Base-by-base conservation (phyloP, 1,140 invertebrate genomes). In the Bombus confusus region DNA sequence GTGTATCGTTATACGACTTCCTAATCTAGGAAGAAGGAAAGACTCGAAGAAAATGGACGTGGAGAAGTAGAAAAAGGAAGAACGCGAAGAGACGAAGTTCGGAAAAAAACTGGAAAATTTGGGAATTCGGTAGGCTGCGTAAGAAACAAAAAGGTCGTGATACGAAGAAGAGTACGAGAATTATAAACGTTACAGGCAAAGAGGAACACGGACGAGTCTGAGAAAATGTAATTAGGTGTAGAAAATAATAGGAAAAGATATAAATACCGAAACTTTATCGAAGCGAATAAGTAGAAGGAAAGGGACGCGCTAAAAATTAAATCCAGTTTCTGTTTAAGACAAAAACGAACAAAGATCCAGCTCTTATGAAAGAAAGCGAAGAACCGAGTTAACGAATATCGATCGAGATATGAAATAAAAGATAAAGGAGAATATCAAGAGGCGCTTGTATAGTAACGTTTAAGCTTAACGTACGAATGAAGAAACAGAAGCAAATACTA, bases 141-240 rank as follows among this genome's bases (percentile, higher is more conserved):
- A 22, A 47, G 9, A 52, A 31, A 43, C 39, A 18, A 25, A 0
- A 71, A 28, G 13, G 15, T 64, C 37, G 31, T 73, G n/a, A 12
- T 28, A 8, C 2, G 28, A 41, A 64, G 22, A 28, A 25, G 10
- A 28, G 18, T 52, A 52, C 0, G 47, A 52, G 47, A 28, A 52
- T 37, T 28, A 2, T 76, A 13, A 25, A 39, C 3, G 22, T 43
- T 41, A 31, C 12, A 3, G n/a, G 15, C 10, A 64, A 18, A 28
- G 34, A 9, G 25, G 34, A 37, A 57, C 2, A 43, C 28, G 59
- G 12, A 72, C 15, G 39, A 62, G n/a, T 52, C 8, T 41, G 43
- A 59, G 43, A 43, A 82, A 75, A n/a, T 71, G 25, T 79, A 84
- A 84, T 72, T 85, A 80, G 57, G 13, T 41, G 47, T 85, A 85